Evolutionary conservation across 2,113 vertebrate genomes (phyloP).

Genomic region (Larimichthys crocea): DNA sequence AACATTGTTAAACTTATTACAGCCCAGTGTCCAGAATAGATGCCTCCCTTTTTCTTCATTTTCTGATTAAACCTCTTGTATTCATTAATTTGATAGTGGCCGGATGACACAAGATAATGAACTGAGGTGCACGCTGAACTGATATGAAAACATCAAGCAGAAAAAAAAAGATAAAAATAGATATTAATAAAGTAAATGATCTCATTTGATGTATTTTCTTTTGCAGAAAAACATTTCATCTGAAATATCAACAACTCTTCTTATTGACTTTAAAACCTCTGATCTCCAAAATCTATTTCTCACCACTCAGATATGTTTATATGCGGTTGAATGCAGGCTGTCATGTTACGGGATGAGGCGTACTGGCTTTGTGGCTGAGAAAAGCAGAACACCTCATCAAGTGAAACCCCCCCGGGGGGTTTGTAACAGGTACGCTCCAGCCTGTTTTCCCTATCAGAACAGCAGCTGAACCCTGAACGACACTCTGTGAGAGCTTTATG

Average conservation of each 20-base stretch:
- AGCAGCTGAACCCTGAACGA: constrained; percentile 68
- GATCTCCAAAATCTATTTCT: constrained; percentile 22
- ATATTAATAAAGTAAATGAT: constrained; percentile 1
- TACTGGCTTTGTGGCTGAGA: constrained; percentile 42
- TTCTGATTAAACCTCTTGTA: constrained; percentile 67
- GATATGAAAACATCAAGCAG: constrained; percentile 14
- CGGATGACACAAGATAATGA: constrained; percentile 63
- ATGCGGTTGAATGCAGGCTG: constrained; percentile 21
- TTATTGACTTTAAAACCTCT: constrained; percentile 28
- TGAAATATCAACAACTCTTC: not conserved
- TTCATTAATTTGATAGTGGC: constrained; percentile 58
- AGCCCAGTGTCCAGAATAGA: constrained; percentile 49
- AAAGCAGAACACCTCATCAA: constrained; percentile 47
- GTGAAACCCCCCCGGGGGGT: constrained; percentile 29
- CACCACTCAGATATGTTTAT: constrained; percentile 32
- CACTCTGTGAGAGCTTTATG: constrained; percentile 51
- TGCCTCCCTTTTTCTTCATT: constrained; percentile 16
- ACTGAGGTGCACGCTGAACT: constrained; percentile 5
- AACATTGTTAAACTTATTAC: constrained; percentile 55
- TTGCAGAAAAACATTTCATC: constrained; percentile 12
- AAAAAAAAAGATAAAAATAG: not conserved
- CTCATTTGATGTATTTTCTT: constrained; percentile 21
- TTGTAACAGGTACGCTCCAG: constrained; percentile 53
- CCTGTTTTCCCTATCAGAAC: constrained; percentile 54
- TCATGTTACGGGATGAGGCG: constrained; percentile 41